Evolutionary conservation across 2,888 invertebrate species (phyloP), one percentile per base, ranked within the genome.

Genomic region (Selenia dentaria): DNA sequence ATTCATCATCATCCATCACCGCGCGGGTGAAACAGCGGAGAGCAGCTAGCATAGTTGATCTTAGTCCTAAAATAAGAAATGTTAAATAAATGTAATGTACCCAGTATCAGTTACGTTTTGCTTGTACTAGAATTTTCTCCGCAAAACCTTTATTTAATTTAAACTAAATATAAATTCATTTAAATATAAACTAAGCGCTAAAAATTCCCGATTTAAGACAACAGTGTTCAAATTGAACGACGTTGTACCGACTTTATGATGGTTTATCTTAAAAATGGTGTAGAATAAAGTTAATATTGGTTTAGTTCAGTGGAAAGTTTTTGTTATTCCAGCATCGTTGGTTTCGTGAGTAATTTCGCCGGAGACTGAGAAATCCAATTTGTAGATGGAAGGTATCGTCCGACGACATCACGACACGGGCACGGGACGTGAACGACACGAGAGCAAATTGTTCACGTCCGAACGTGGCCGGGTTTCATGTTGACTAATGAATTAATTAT

Each of bases 321-420:
- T 59, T 61, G 43, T 52, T 53, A 51, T 57, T 60, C 51, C 41
- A 41, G 36, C 34, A 32, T 47, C 49, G 52, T 43, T 36, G 39
- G 39, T 40, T 28, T 49, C 40, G 50, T 36, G 51, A 43, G 43
- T 33, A 48, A 53, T 54, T 55, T 54, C 20, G 27, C 8, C 31
- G 50, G 26, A 43, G 35, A 57, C 58, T 41, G 20, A 44, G 31
- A 57, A 63, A 70, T 66, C 47, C 54, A 69, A 70, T 69, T 67
- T 67, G 57, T 39, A 48, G 59, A 62, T 60, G 57, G 54, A 58
- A 60, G 55, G 36, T 45, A 43, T 29, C 43, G 43, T 38, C 29
- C 51, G 42, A 42, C 38, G 43, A 41, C 31, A 16, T 26, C 28
- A 20, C 28, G 41, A 52, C 32, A 43, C 37, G 28, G 26, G 44